These are phyloP conservation scores for Cosmorhoe ocellata DNA, from an alignment of 2,888 invertebrate species.

Conservation along the genomic window DNA sequence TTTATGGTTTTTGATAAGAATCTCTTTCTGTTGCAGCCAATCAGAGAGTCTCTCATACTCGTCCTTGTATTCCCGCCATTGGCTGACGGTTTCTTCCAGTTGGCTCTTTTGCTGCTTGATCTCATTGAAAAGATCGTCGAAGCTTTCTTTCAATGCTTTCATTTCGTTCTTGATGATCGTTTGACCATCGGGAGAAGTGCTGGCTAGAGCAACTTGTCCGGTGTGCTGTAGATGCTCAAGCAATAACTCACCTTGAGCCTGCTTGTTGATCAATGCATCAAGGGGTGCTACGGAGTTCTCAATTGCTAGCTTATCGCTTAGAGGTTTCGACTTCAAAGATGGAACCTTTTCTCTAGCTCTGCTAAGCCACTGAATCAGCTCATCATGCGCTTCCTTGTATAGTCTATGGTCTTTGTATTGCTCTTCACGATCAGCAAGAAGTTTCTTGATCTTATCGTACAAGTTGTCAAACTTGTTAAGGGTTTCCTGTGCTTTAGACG, in stretches of 20 bases:
- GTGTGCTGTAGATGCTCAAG: conserved; percentile 94
- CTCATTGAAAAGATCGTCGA: conserved; percentile 92
- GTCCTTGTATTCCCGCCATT: conserved; percentile 96
- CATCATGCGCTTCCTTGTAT: conserved; percentile 96
- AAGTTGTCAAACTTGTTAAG: conserved; percentile 91
- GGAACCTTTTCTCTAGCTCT: conserved; percentile 95
- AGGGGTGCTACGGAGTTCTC: conserved; percentile 94
- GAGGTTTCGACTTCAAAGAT: conserved; percentile 90
- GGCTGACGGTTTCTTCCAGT: conserved; percentile 89
- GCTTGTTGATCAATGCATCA: conserved; percentile 92
- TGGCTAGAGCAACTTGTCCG: conserved; percentile 92
- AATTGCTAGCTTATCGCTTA: conserved; percentile 93
- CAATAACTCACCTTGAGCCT: conserved; percentile 94
- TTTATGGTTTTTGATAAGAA: conserved; percentile 94
- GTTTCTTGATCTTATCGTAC: conserved; percentile 88
- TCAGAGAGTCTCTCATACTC: conserved; percentile 95
- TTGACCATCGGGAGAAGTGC: conserved; percentile 91
- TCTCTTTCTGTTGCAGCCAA: conserved; percentile 96
- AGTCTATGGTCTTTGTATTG: conserved; percentile 93
- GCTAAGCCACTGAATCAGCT: conserved; percentile 93
- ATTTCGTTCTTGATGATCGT: conserved; percentile 92
- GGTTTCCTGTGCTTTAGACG: conserved; percentile 92
- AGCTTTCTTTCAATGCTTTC: conserved; percentile 91
- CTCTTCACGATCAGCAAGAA: conserved; percentile 90
- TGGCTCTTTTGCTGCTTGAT: conserved; percentile 92